Percentiles rank a stretch among this genome's conserved stretches.
Evolutionary conservation across 2,797 vertebrate species (phyloP).

Genomic region (Chrosomus eos): DNA sequence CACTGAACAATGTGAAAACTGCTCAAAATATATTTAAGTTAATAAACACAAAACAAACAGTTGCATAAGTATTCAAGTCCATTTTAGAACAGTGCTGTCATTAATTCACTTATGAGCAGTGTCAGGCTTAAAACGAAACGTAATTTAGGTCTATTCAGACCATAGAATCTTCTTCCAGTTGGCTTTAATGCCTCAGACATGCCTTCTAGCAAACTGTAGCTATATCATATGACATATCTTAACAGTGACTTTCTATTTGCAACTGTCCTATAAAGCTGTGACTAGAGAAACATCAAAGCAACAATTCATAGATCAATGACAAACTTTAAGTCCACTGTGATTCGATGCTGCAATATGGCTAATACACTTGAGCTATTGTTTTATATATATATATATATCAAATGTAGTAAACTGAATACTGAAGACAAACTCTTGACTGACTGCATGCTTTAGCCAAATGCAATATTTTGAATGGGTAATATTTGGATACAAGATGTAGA

Average conservation of each 20-base stretch:
- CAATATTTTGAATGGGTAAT: not conserved
- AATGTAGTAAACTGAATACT: not conserved
- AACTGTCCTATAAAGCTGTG: not conserved
- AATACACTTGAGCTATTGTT: not conserved
- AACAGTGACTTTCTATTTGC: not conserved
- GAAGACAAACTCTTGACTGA: not conserved
- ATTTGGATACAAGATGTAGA: not conserved
- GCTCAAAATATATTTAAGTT: not conserved
- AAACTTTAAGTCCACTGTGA: not conserved
- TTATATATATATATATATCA: too few species aligned
- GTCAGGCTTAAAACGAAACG: not conserved
- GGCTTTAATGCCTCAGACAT: not conserved
- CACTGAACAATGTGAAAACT: not conserved
- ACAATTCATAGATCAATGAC: not conserved
- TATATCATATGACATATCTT: not conserved
- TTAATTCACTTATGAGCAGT: not conserved
- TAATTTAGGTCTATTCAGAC: not conserved
- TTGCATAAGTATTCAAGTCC: not conserved
- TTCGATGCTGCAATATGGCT: not conserved
- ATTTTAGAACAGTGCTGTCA: not conserved
- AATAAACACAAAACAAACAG: not conserved
- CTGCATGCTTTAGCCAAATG: slow-evolving; percentile 1
- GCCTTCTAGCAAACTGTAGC: not conserved
- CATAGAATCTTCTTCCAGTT: not conserved
- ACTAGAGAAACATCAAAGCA: not conserved